These are phyloP conservation scores for Euzophera pinguis DNA, from an alignment of 2,888 invertebrate genomes.

Conservation along the genomic window DNA sequence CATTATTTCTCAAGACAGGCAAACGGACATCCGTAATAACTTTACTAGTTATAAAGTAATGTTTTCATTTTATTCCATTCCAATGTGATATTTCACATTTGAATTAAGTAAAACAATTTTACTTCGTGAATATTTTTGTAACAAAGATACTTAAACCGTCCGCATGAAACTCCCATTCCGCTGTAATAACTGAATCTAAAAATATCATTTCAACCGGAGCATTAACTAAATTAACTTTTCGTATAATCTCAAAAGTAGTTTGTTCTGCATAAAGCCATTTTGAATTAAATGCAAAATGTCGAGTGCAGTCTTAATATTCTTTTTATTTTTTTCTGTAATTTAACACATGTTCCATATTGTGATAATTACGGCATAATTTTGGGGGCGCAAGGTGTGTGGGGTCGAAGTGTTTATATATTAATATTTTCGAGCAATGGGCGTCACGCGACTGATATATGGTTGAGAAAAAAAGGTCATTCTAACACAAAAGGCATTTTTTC, in stretches of 20 bases:
- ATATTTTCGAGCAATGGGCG: conserved; percentile 40
- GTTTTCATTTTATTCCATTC: too few species aligned
- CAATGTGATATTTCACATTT: not conserved
- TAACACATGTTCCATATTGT: conserved; percentile 22
- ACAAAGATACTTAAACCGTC: not conserved
- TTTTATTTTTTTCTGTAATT: conserved; percentile 32
- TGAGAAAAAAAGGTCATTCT: conserved; percentile 32
- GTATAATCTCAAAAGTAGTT: conserved; percentile 26
- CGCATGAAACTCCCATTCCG: conserved; percentile 2
- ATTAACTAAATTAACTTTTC: conserved; percentile 42
- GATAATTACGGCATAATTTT: conserved; percentile 41
- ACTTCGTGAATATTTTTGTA: not conserved
- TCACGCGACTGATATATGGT: conserved; percentile 36
- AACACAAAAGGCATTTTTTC: conserved; percentile 19
- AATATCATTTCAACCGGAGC: conserved; percentile 14
- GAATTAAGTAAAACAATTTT: not conserved
- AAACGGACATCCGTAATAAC: too few species aligned
- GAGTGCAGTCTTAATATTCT: conserved; percentile 26
- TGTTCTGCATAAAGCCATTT: conserved; percentile 30
- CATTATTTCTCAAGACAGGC: too few species aligned
- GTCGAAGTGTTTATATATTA: conserved; percentile 44
- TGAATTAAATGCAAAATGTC: conserved; percentile 32
- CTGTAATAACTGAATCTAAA: conserved; percentile 10
- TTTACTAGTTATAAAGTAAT: too few species aligned
- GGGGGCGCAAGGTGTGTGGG: conserved; percentile 36